Percentiles rank a stretch among this genome's conserved stretches.
phyloP scores from a whole-genome alignment of 2,888 invertebrate genomes.

The Diaprepes abbreviatus region DNA sequence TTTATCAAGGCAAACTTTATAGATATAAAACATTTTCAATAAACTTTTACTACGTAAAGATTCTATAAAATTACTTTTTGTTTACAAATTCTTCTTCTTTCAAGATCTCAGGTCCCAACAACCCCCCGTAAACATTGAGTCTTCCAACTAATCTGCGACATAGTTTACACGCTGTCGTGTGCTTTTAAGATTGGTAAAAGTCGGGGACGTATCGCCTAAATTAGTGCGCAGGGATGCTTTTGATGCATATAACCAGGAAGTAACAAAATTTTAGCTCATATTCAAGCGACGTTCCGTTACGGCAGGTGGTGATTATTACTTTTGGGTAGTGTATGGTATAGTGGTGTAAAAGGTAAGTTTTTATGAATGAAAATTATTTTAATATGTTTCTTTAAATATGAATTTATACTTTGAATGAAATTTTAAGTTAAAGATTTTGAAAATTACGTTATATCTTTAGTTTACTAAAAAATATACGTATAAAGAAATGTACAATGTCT shows the following conservation, averaged over 20 bases:
- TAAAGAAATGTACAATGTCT: no score
- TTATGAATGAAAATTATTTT: not conserved
- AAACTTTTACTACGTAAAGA: no score
- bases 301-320: conserved; percentile 17
- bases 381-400: no score
- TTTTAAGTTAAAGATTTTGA: no score
- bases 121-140: conserved; percentile 8
- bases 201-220: conserved; percentile 48
- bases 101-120: conserved; percentile 7
- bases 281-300: conserved; percentile 47
- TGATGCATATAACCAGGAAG: conserved; percentile 55
- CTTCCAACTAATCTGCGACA: conserved; percentile 19
- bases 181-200: conserved; percentile 13
- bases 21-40: no score
- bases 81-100: not conserved
- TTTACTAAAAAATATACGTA: no score
- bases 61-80: not conserved
- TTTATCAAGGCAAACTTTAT: no score
- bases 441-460: no score
- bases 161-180: not conserved
- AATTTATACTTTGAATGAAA: no score
- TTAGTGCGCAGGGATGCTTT: conserved; percentile 43
- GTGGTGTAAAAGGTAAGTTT: conserved; percentile 11
- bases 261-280: conserved; percentile 52
- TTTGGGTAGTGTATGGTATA: conserved; percentile 9